A percentile compares a stretch with the other conserved stretches of the same genome.
Conservation (phyloP, 2,797 vertebrate species). For the Tragopan temminckii region DNA sequence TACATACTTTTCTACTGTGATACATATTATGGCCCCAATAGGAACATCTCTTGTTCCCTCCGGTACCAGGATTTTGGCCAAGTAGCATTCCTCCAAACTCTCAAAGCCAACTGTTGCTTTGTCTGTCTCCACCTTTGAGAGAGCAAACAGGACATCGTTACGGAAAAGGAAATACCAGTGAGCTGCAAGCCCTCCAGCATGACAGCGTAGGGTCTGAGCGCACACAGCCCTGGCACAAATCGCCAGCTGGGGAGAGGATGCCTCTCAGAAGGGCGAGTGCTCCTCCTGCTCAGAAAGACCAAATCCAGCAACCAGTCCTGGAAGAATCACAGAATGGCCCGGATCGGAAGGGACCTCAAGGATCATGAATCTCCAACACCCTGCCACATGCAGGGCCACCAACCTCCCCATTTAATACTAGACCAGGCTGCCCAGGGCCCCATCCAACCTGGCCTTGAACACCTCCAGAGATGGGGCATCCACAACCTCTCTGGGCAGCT, state of each 20-base stretch:
- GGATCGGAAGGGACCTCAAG: too few relatives aligned
- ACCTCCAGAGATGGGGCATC: too few relatives aligned
- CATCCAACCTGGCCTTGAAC: too few relatives aligned
- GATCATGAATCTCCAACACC: too few relatives aligned
- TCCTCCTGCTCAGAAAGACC: background rate
- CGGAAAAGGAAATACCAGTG: background rate
- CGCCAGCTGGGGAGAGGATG: fast-evolving
- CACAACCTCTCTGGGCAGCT: too few relatives aligned
- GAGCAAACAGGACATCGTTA: background rate
- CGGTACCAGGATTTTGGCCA: constrained; percentile 95
- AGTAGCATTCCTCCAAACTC: constrained; percentile 93
- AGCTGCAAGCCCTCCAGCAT: background rate
- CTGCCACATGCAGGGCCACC: too few relatives aligned
- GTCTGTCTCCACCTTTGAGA: constrained; percentile 94
- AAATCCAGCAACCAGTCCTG: background rate
- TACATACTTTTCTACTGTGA: constrained; percentile 95
- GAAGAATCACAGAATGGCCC: background rate
- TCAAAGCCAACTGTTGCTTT: constrained; percentile 99
- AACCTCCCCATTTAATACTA: too few relatives aligned
- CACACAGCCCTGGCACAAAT: background rate
- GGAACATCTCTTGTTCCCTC: constrained; percentile 95
- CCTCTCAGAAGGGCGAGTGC: background rate
- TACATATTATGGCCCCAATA: constrained; percentile 93
- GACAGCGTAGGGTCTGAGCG: fast-evolving
- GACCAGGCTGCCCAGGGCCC: too few relatives aligned